A percentile compares a stretch with the other conserved stretches of the same genome.
Conservation (phyloP, 2,113 vertebrate genomes). For the Tyrannus savana region DNA sequence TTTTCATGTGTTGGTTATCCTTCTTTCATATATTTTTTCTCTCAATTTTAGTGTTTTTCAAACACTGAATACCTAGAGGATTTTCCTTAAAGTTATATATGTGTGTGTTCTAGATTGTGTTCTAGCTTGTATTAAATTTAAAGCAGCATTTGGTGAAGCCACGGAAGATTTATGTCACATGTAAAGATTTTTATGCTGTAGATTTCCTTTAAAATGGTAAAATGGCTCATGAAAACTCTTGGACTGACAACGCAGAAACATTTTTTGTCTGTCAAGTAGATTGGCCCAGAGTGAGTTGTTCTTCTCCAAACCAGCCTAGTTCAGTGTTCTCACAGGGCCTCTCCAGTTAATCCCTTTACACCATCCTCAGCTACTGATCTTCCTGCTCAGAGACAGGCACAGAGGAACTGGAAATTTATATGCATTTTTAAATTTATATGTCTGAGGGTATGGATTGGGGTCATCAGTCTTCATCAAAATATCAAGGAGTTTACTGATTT, state of each 20-base stretch:
- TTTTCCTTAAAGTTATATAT: not conserved
- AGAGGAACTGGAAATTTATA: not conserved
- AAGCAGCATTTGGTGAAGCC: not conserved
- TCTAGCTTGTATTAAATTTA: not conserved
- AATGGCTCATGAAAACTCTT: not conserved
- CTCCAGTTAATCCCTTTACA: not conserved
- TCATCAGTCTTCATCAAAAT: not conserved
- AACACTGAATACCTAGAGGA: not conserved
- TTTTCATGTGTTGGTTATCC: not conserved
- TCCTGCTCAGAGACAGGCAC: not conserved
- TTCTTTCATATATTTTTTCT: not conserved
- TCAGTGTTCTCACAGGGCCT: not conserved
- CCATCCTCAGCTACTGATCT: fast-evolving
- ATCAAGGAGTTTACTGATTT: not conserved
- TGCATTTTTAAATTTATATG: not conserved
- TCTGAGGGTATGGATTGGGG: not conserved
- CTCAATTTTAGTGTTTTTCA: not conserved
- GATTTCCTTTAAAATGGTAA: not conserved
- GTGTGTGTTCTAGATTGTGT: not conserved
- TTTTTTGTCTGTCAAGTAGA: not conserved
- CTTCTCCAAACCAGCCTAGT: not conserved
- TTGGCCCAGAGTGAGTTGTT: not conserved
- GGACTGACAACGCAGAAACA: not conserved
- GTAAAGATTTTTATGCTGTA: not conserved
- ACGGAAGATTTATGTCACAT: not conserved